phyloP scores from a whole-genome alignment of 2,888 invertebrate species.

The Anoplius nigerrimus region DNA sequence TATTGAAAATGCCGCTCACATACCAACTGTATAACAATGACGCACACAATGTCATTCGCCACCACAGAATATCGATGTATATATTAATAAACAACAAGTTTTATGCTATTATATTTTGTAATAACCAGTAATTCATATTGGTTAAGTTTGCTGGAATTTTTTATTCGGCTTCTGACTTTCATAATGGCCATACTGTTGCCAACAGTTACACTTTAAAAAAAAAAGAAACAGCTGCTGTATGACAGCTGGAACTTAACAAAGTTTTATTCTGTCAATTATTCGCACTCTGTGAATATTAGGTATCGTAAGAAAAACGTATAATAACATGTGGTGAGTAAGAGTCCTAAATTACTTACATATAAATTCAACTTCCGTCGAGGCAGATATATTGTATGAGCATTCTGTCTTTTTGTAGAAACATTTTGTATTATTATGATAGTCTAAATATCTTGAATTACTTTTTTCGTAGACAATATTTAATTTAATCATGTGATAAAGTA shows the following conservation, averaged over 20 bases:
- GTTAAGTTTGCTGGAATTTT: neutral
- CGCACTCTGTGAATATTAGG: conserved; percentile 1
- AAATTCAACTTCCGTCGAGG: conserved; percentile 23
- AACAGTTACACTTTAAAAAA: neutral
- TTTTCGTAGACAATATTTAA: neutral
- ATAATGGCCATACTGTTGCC: neutral
- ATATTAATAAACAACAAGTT: no score
- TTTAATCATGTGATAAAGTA: neutral
- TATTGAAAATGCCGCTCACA: no score
- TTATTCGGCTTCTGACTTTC: conserved; percentile 13
- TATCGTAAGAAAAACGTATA: neutral
- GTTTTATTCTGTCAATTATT: neutral
- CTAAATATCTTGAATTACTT: neutral
- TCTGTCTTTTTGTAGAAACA: neutral
- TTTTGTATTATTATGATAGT: neutral
- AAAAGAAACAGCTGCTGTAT: conserved; percentile 37
- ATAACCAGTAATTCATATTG: neutral
- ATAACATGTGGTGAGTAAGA: conserved; percentile 13
- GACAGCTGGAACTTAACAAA: conserved; percentile 38
- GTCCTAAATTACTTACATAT: neutral
- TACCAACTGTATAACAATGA: no score
- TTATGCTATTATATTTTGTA: neutral
- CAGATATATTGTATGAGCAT: conserved; percentile 3
- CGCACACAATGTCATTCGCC: no score
- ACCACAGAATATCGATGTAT: no score